Evolutionary conservation across 1,140 invertebrate genomes (phyloP).

Genomic region (Oedothorax gibbosus): DNA sequence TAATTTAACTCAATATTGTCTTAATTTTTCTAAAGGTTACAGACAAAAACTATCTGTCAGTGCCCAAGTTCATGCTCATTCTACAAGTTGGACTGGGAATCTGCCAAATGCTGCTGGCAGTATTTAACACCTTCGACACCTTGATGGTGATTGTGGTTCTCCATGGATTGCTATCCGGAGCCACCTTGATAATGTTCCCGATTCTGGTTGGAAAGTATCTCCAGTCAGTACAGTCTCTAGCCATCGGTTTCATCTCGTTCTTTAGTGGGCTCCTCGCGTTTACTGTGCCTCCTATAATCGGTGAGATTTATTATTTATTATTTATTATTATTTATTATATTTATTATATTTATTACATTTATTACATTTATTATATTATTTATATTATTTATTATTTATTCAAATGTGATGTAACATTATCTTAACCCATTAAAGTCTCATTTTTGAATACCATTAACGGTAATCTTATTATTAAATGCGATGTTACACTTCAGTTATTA

Average conservation of each 20-base stretch:
- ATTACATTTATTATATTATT: too few species aligned
- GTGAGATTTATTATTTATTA: not conserved
- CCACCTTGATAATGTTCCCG: conserved; percentile 40
- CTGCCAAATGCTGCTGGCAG: conserved; percentile 11
- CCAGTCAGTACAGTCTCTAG: conserved; percentile 38
- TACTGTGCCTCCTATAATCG: conserved; percentile 38
- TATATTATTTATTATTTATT: too few species aligned
- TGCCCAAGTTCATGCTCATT: conserved; percentile 47
- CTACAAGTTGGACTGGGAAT: conserved; percentile 22
- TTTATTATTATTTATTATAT: too few species aligned
- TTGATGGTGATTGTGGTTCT: conserved; percentile 28
- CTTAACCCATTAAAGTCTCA: too few species aligned
- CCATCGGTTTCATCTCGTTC: conserved; percentile 39
- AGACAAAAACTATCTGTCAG: conserved; percentile 20
- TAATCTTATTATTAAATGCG: too few species aligned
- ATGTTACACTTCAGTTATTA: too few species aligned
- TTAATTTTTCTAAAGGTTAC: conserved; percentile 8
- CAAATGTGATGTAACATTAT: too few species aligned
- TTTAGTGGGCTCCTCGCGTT: conserved; percentile 30
- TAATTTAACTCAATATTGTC: too few species aligned
- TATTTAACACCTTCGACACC: conserved; percentile 28
- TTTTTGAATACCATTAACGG: too few species aligned
- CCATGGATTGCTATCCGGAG: conserved; percentile 29
- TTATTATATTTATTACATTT: too few species aligned
- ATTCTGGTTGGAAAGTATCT: conserved; percentile 43